Conservation (phyloP, 2,888 invertebrate species). For the Nymphalis c-album region DNA sequence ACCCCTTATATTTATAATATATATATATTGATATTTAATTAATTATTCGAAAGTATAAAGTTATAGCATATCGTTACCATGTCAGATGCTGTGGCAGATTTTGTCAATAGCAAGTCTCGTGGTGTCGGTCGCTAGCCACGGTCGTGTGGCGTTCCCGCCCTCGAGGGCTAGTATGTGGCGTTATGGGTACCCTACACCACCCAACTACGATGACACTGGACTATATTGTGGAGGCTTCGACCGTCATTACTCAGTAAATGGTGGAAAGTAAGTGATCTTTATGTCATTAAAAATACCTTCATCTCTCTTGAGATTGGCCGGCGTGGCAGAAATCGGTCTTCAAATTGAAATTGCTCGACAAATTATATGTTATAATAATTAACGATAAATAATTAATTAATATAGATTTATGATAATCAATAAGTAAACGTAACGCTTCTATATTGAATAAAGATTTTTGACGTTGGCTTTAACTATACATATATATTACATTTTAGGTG, state of each 20-base stretch:
- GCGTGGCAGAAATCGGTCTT: too few species aligned
- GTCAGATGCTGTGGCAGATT: slow-evolving; percentile 54
- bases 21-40: neutral
- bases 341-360: too few species aligned
- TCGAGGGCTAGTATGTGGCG: slow-evolving; percentile 91
- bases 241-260: slow-evolving; percentile 87
- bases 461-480: too few species aligned
- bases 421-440: too few species aligned
- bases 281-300: too few species aligned
- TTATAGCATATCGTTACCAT: neutral
- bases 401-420: too few species aligned
- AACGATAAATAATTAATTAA: too few species aligned
- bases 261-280: slow-evolving; percentile 80
- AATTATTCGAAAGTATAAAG: neutral
- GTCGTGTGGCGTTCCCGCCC: slow-evolving; percentile 87
- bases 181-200: slow-evolving; percentile 87
- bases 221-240: slow-evolving; percentile 91
- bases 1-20: too few species aligned
- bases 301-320: too few species aligned
- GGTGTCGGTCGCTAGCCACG: slow-evolving; percentile 79
- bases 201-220: slow-evolving; percentile 92
- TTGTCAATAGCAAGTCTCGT: slow-evolving; percentile 45
- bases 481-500: slow-evolving; percentile 68
- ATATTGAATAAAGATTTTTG: too few species aligned
- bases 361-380: too few species aligned